Evolutionary conservation across 2,888 invertebrate genomes (phyloP), one percentile per base, ranked within the genome.

Genomic region (Venusia cambrica): DNA sequence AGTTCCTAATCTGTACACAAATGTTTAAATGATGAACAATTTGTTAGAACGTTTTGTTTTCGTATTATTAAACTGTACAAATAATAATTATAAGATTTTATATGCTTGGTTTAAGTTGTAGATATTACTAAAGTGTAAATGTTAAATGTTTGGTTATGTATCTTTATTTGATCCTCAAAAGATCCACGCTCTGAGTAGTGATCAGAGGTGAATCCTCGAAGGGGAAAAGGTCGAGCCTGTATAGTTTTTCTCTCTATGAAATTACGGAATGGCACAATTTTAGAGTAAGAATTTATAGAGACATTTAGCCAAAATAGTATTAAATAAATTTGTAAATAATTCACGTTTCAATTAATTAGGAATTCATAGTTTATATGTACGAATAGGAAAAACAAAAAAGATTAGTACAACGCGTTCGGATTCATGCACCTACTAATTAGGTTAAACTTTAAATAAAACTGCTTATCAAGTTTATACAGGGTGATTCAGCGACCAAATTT

Each of bases 301-400:
- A 83, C 75, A 69, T 81, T 81, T 87, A 87, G 85, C 85, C 85
- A 87, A 87, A 87, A 81, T 85, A 85, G 81, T 63, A 54, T 68
- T 74, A 58, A 66, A 54, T 52, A 64, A 73, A 75, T 75, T 18
- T 87, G 85, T 84, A 87, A 57, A 87, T 85, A 84, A 47, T 38
- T 70, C 73, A 77, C 74, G 61, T 69, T 83, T 78, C 72, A 62
- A 74, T 62, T 56, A 60, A 64, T 52, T 79, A 75, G 72, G 54
- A 32, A 40, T 11, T 35, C 17, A 38, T 77, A 75, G 72, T 57
- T 56, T 54, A 65, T 65, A n/a, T n/a, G n/a, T n/a, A 70, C 55
- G 54, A 61, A 40, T 35, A 44, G 36, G 22, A 69, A 64, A 72
- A 70, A 62, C 57, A 53, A 68, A 70, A 49, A 69, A 72, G 74